Evolutionary conservation across 1,140 invertebrate genomes (phyloP).

Genomic region (Frieseomelitta varia): DNA sequence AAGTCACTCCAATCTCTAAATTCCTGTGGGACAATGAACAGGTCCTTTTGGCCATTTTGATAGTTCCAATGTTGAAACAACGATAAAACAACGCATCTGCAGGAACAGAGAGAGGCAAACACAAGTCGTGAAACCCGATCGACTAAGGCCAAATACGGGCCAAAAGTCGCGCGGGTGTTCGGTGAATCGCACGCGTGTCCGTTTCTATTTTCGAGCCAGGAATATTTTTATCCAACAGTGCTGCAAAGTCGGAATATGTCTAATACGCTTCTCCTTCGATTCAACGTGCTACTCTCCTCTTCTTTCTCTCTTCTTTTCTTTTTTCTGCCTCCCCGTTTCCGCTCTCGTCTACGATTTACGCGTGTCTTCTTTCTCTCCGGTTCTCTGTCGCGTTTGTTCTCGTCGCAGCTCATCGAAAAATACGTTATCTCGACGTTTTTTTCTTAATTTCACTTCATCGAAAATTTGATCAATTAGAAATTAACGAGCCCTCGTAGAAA

Average conservation of each 20-base stretch:
- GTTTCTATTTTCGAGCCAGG: constrained; percentile 67
- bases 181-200: constrained; percentile 53
- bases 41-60: too few species aligned
- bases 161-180: constrained; percentile 68
- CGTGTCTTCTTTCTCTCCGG: not conserved
- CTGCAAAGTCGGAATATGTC: constrained; percentile 59
- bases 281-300: not conserved
- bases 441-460: not conserved
- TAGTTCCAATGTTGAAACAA: too few species aligned
- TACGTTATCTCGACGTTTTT: not conserved
- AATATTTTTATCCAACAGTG: constrained; percentile 72
- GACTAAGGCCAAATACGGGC: constrained; percentile 68
- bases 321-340: not conserved
- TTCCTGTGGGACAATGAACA: too few species aligned
- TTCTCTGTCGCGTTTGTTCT: not conserved
- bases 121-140: constrained; percentile 63
- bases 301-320: constrained; percentile 13
- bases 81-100: too few species aligned
- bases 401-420: not conserved
- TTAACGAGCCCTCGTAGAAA: too few species aligned
- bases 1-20: too few species aligned
- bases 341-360: not conserved
- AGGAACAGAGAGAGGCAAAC: too few species aligned
- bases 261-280: constrained; percentile 57
- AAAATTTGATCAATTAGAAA: not conserved